Evolutionary conservation across 2,888 invertebrate genomes (phyloP), one percentile per base, ranked within the genome.

Genomic region (Drosophila koepferae): DNA sequence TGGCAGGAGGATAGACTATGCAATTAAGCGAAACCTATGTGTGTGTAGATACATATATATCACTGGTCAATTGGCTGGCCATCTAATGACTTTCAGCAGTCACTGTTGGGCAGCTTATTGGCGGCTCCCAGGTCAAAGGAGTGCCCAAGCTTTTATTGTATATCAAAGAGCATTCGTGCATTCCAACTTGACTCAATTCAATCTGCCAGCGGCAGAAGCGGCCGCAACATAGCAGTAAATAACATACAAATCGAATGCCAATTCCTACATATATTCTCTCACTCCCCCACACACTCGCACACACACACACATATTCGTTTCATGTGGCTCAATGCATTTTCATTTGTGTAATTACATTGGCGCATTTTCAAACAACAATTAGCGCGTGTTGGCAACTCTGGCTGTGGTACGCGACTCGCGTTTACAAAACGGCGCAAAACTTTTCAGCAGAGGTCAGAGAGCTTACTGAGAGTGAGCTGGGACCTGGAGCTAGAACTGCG

Each of bases 261-360:
- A 28, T 28, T 28, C 28, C 1, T 28, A 28, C 3, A 28, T 6
- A 28, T 28, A 28, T 28, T 28, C 16, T 16, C 36, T 6, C 10
- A 9, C 31, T 2, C 28, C 36, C n/a, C 0, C 20, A 1, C 36
- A 14, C 10, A 1, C 8, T 16, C 38, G 1, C 20, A 7, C 23
- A 14, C 44, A 14, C 14, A 28, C 10, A n/a, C n/a, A 31, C 16
- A 28, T 4, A 49, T 3, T 14, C 18, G 12, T 44, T n/a, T 56
- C 34, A 34, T 41, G 41, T 58, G 44, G 48, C 51, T 56, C 71
- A 36, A 74, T 80, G 82, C 81, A 74, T 77, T 81, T 80, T 81
- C 82, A 83, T 83, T 83, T 85, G 81, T 81, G 85, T 82, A 86
- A 85, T 86, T 84, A 85, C 81, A 84, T 84, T 84, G 81, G 69